These are phyloP conservation scores for Hemiprocne comata DNA, from an alignment of 2,113 vertebrate species.

Conservation along the genomic window DNA sequence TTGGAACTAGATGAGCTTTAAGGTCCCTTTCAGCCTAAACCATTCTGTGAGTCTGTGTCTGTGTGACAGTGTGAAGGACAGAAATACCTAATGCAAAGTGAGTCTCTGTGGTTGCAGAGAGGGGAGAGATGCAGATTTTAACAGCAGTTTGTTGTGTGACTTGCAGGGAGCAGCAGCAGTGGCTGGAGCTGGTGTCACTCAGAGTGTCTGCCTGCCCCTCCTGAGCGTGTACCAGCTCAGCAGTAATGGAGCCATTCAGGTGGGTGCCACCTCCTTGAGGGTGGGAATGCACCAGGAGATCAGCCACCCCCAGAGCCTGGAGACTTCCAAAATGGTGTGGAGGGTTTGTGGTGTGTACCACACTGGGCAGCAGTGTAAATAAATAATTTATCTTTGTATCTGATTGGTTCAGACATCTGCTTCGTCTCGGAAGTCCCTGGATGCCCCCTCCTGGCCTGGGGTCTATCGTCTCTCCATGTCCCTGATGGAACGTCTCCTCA, in stretches of 20 bases:
- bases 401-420: slow-evolving; percentile 65
- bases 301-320: not conserved
- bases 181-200: slow-evolving; percentile 91
- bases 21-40: too few species aligned
- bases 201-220: slow-evolving; percentile 94
- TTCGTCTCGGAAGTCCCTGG: slow-evolving; percentile 87
- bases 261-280: slow-evolving; percentile 35
- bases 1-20: too few species aligned
- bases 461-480: slow-evolving; percentile 95
- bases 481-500: slow-evolving; percentile 93
- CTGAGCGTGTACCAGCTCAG: slow-evolving; percentile 92
- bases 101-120: not conserved
- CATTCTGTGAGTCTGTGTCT: too few species aligned
- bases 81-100: not conserved
- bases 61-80: not conserved
- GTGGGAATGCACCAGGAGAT: not conserved
- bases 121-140: not conserved
- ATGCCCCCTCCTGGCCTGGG: slow-evolving; percentile 91
- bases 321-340: not conserved
- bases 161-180: slow-evolving; percentile 90
- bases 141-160: not conserved
- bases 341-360: not conserved
- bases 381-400: rapidly evolving
- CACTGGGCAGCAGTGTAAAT: not conserved
- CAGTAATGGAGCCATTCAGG: slow-evolving; percentile 86